Base-by-base conservation (phyloP, 2,888 invertebrate species). In the Pammene fasciana region DNA sequence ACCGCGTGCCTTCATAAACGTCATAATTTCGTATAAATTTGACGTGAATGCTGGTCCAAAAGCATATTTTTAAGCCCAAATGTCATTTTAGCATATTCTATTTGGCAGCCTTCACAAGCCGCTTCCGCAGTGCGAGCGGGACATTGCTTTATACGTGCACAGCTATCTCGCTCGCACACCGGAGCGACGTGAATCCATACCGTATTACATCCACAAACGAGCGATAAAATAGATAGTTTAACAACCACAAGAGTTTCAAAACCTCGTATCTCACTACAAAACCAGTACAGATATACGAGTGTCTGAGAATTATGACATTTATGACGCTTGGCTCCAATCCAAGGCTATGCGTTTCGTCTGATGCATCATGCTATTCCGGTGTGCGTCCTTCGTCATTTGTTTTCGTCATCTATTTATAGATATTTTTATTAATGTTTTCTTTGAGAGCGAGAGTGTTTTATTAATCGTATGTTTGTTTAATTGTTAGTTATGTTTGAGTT, bases 331-430 rank as follows among this genome's bases (percentile, higher is more conserved):
- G 90, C 86, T 65, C 71, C 60, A 57, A 57, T 84, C 89, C 90
- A 90, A 76, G 75, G 70, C 74, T 78, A 80, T 79, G 82, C 82
- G 81, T n/a, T 80, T 83, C 85, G 84, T 84, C 84, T 80, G 86
- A 86, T 87, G 86, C 87, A 87, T 86, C 84, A 80, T 78, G 79
- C 82, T 89, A 89, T 89, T 90, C 86, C 81, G 75, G 85, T 82
- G 78, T 67, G 78, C 82, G 88, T 86, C 88, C 88, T 89, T 88
- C 86, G 79, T 78, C 78, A 79, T 87, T 85, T 85, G 82, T 86
- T 85, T 83, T 85, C 78, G 75, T 76, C 74, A 55, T 82, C 79
- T 86, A 87, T 86, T 84, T 86, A 81, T 83, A 81, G 71, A 72
- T 74, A 70, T 80, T 82, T 77, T 78, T 76, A 82, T 81, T 82